A percentile compares a stretch with the other conserved stretches of the same genome.
Conservation (phyloP, 2,888 invertebrate genomes). For the Hydriomena furcata region DNA sequence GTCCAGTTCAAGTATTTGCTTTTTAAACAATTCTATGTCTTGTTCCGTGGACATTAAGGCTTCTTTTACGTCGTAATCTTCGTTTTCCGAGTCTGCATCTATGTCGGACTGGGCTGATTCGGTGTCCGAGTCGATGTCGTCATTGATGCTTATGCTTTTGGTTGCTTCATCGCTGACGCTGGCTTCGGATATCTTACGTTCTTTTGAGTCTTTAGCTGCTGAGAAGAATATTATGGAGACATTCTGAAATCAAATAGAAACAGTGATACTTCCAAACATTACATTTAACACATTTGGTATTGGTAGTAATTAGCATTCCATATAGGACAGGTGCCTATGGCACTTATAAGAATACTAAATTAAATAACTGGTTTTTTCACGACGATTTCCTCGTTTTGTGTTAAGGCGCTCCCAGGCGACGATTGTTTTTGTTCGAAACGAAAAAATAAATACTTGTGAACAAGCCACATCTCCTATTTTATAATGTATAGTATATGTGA, state of each 20-base stretch:
- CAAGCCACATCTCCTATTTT: too few species aligned
- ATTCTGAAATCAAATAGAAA: slow-evolving; percentile 61
- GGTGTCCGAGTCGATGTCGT: slow-evolving; percentile 52
- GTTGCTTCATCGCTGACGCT: slow-evolving; percentile 46
- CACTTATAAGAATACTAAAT: too few species aligned
- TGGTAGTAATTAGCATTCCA: too few species aligned
- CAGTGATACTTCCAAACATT: too few species aligned
- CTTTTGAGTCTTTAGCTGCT: slow-evolving; percentile 85
- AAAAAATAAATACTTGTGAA: too few species aligned
- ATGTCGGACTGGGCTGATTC: slow-evolving; percentile 60
- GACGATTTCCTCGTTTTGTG: too few species aligned
- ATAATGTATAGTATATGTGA: too few species aligned
- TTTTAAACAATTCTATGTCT: slow-evolving; percentile 76
- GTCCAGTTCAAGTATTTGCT: slow-evolving; percentile 78
- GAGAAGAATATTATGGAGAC: slow-evolving; percentile 95
- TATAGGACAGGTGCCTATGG: too few species aligned
- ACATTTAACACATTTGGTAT: too few species aligned
- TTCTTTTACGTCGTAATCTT: slow-evolving; percentile 51
- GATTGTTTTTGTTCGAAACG: too few species aligned
- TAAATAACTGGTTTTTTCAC: too few species aligned
- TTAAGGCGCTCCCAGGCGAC: too few species aligned
- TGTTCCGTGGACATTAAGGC: slow-evolving; percentile 56
- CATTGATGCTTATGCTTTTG: slow-evolving; percentile 28
- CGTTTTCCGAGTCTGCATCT: slow-evolving; percentile 50
- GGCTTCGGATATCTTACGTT: slow-evolving; percentile 71